Percentiles rank a stretch among this genome's conserved stretches.
Conservation (phyloP, 2,113 vertebrate species). For the Lagopus leucura region DNA sequence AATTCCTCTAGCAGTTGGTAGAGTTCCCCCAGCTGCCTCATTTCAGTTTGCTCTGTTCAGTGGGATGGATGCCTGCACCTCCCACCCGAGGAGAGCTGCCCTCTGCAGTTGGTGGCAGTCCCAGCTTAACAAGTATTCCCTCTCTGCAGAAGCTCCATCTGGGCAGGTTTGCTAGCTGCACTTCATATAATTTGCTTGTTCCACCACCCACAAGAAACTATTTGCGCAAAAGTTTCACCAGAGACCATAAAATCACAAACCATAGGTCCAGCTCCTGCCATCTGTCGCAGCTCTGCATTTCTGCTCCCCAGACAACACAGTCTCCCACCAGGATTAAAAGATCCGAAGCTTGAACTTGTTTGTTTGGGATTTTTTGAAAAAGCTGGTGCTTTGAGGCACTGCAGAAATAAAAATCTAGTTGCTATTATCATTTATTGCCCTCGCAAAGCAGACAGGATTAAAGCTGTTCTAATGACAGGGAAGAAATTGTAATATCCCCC, state of each 20-base stretch:
- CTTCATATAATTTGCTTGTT: constrained; percentile 47
- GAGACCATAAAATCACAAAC: constrained; percentile 58
- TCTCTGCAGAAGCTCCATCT: background rate
- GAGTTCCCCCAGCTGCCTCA: background rate
- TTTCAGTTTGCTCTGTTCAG: accelerated
- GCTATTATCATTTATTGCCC: constrained; percentile 44
- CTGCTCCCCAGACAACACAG: constrained; percentile 43
- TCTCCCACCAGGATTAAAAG: constrained; percentile 47
- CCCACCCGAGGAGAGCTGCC: background rate
- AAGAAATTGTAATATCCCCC: constrained; percentile 50
- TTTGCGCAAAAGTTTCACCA: constrained; percentile 14
- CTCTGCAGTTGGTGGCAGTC: constrained; percentile 4
- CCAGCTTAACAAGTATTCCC: background rate
- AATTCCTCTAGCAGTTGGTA: background rate
- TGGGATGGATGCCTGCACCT: background rate
- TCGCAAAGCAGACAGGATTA: constrained; percentile 2
- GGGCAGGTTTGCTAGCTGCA: background rate
- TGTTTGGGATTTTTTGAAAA: constrained; percentile 43
- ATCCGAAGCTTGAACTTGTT: constrained; percentile 32
- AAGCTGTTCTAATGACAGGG: constrained; percentile 47
- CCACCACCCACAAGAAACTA: constrained; percentile 6
- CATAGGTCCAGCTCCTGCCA: constrained; percentile 46
- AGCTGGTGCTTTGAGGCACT: background rate
- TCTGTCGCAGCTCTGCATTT: constrained; percentile 44
- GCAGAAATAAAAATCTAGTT: constrained; percentile 21